Evolutionary conservation across 2,888 invertebrate species (phyloP), one percentile per base, ranked within the genome.

Genomic region (Chaitophorus viminalis): DNA sequence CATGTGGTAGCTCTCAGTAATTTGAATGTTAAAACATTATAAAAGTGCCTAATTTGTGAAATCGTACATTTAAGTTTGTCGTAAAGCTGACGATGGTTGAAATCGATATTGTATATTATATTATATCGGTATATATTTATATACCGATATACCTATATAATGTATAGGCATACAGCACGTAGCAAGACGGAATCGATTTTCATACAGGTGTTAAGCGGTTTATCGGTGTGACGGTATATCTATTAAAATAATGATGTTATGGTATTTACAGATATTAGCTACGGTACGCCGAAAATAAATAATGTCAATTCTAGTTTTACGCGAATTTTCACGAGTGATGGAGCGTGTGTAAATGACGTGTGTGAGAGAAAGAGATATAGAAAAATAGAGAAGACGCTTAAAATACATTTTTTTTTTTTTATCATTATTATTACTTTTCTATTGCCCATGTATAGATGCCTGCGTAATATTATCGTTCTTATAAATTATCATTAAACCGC

Each of bases 161-260:
- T n/a, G n/a, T 60, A 25, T 25, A 60, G 21, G 25, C 3, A 70
- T 29, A 70, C 70, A 70, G 29, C 70, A 17, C n/a, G 11, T 29
- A 25, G 11, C 72, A 72, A 72, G n/a, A 36, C 74, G 33, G 74
- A 83, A 83, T 83, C 83, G 54, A 75, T 83, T 83, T 83, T 60
- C 83, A 36, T 60, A 83, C 60, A 75, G 74, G 54, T 54, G 82
- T 82, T 83, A 65, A 83, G 75, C 72, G 82, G 52, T 82, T 82
- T 82, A 72, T 82, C 52, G 52, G 82, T 82, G 82, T 82, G 82
- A 82, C 82, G 39, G 65, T 29, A 21, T 68, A 68, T 36, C 36
- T 82, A 82, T 82, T 46, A 33, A 82, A 82, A 82, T 82, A 82
- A 82, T 72, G 52, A 82, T 72, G 82, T 82, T 82, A 72, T 39